Conservation (phyloP, 2,113 vertebrate species). For the Arizona elegans region DNA sequence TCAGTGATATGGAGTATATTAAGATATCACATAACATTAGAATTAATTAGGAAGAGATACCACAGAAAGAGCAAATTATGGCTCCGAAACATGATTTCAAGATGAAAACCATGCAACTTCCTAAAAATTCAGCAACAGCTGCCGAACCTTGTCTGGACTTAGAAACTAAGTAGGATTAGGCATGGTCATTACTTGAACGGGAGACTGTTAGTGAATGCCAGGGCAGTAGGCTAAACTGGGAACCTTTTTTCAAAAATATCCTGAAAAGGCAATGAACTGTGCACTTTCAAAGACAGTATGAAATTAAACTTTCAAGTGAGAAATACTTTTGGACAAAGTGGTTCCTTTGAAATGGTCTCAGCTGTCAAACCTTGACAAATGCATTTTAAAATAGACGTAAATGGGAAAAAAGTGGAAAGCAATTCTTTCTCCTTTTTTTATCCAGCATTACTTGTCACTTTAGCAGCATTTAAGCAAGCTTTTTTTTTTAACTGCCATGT, state of each 20-base stretch:
- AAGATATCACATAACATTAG: constrained; percentile 4
- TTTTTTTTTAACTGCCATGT: background rate
- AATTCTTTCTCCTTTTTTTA: background rate
- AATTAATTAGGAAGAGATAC: constrained; percentile 29
- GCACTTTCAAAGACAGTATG: background rate
- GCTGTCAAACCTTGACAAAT: background rate
- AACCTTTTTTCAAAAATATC: background rate
- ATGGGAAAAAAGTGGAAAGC: background rate
- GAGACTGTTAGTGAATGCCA: background rate
- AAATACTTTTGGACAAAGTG: background rate
- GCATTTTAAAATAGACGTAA: background rate
- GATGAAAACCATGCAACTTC: background rate
- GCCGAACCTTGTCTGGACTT: background rate
- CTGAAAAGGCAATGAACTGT: background rate
- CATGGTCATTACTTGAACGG: background rate
- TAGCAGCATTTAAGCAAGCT: background rate
- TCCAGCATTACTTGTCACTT: background rate
- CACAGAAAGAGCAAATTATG: background rate
- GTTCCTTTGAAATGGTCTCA: background rate
- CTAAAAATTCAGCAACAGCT: background rate
- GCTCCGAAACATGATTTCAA: background rate
- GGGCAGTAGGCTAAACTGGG: background rate
- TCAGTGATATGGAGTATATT: constrained; percentile 9
- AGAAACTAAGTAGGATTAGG: background rate
- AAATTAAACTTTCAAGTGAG: background rate